A percentile compares a stretch with the other conserved stretches of the same genome.
phyloP scores from a whole-genome alignment of 2,888 invertebrate genomes.

The Drosophila testacea region DNA sequence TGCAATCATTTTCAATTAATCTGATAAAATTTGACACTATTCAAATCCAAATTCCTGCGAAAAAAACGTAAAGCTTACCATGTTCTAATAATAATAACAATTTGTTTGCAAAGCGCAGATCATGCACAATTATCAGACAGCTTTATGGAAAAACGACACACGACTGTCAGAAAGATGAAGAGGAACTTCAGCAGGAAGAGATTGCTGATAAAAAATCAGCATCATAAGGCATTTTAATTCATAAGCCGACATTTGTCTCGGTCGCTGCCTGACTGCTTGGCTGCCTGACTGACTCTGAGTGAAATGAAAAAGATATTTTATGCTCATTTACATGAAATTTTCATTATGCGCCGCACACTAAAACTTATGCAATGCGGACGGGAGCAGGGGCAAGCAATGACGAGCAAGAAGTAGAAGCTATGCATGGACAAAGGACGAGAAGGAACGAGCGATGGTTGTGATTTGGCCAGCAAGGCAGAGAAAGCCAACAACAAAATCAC shows the following conservation, averaged over 20 bases:
- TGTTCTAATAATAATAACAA: constrained; percentile 18
- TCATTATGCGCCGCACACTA: constrained; percentile 74
- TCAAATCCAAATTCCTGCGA: neutral
- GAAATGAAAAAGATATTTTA: constrained; percentile 83
- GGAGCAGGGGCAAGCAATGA: constrained; percentile 1
- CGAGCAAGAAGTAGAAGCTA: constrained; percentile 11
- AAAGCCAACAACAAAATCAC: constrained; percentile 75
- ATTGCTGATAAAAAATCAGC: constrained; percentile 53
- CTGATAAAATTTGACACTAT: neutral
- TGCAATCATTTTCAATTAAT: neutral
- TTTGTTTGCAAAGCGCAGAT: constrained; percentile 45
- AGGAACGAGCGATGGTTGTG: constrained; percentile 28
- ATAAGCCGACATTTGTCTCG: constrained; percentile 83
- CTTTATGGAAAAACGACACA: constrained; percentile 24
- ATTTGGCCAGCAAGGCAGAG: constrained; percentile 49
- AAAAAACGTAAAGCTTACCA: neutral
- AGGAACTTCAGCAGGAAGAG: constrained; percentile 10
- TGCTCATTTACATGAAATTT: constrained; percentile 83
- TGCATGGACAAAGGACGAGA: constrained; percentile 2
- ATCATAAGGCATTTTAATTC: constrained; percentile 82
- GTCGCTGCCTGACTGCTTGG: constrained; percentile 54
- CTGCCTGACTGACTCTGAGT: constrained; percentile 56
- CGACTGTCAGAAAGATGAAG: constrained; percentile 2
- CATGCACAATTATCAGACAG: constrained; percentile 55
- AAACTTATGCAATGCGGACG: constrained; percentile 67